A percentile compares a stretch with the other conserved stretches of the same genome.
These are phyloP conservation scores for Drosophila mettleri DNA, from an alignment of 2,888 invertebrate genomes.

Conservation along the genomic window DNA sequence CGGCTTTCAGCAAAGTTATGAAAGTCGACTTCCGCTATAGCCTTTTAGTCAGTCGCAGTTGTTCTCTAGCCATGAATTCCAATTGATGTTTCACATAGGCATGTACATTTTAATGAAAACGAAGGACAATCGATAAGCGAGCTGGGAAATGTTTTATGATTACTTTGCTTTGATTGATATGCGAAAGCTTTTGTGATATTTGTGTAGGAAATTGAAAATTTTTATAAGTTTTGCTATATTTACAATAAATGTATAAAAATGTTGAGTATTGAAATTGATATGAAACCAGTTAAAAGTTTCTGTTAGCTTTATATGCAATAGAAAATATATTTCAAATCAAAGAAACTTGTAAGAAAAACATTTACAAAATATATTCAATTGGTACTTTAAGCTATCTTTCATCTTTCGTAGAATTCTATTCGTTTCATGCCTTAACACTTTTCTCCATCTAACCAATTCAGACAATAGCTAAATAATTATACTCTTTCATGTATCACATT, in stretches of 20 bases:
- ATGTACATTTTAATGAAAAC: not conserved
- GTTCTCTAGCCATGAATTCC: slow-evolving; percentile 37
- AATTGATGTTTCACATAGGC: slow-evolving; percentile 22
- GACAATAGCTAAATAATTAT: not conserved
- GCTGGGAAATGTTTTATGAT: not conserved
- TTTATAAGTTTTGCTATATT: not conserved
- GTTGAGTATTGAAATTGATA: not conserved
- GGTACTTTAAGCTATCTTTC: not conserved
- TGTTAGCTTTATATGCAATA: too few relatives aligned
- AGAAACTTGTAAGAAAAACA: too few relatives aligned
- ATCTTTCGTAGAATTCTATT: too few relatives aligned
- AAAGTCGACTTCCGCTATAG: slow-evolving; percentile 62
- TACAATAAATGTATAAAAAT: not conserved
- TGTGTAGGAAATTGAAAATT: not conserved
- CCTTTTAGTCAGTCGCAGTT: slow-evolving; percentile 45
- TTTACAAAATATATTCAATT: not conserved
- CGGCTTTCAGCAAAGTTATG: slow-evolving; percentile 70
- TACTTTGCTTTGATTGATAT: not conserved
- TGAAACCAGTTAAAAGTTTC: too few relatives aligned
- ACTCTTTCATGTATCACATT: not conserved
- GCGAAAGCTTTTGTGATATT: too few relatives aligned
- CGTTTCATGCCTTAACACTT: not conserved
- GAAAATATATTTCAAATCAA: too few relatives aligned
- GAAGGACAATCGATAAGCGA: slow-evolving; percentile 7
- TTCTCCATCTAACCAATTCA: not conserved